Base-by-base conservation (phyloP, 2,888 invertebrate species). In the Tribolium freemani region DNA sequence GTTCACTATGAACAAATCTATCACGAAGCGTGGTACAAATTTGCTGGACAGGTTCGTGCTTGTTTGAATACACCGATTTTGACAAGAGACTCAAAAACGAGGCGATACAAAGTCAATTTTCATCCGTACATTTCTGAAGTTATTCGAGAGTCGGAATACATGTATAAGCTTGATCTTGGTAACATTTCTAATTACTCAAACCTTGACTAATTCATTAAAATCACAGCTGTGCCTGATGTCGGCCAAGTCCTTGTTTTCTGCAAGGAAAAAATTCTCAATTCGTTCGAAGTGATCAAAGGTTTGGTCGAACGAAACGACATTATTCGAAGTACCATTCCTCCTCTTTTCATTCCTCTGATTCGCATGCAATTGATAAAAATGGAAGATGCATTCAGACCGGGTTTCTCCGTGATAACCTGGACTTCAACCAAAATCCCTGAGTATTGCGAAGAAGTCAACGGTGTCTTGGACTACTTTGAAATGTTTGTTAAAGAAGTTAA, bases 1-100 rank as follows among this genome's bases (percentile, higher is more conserved):
- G 90, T 94, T 10, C 94, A 95, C 82, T 96, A 93, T 81, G 96
- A 96, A 86, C 89, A 93, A 80, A 91, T 95, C 71, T 94, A 94
- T 84, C 95, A 96, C 81, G 89, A 90, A 77, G 93, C 94, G 0
- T 96, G 96, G 96, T 90, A 88, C 74, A 91, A 93, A 81, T 92
- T 93, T 83, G 91, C 93, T 20, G 91, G 92, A 61, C 91, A 92
- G 91, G 91, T 92, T 31, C 87, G 91, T 54, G 81, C 90, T 67
- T 91, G 91, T 60, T 86, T 95, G 1, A 91, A 92, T 77, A 90
- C 92, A 0, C 94, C 95, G 0, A 87, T 96, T 8, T 83, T 96
- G 48, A 89, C 92, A 16, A 90, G 91, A 48, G 90, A 93, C 82
- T 91, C 92, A 2, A 86, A 86, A 38, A 92, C 92, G 0, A 90